Conservation (phyloP, 2,797 vertebrate species). For the Lerista edwardsae region DNA sequence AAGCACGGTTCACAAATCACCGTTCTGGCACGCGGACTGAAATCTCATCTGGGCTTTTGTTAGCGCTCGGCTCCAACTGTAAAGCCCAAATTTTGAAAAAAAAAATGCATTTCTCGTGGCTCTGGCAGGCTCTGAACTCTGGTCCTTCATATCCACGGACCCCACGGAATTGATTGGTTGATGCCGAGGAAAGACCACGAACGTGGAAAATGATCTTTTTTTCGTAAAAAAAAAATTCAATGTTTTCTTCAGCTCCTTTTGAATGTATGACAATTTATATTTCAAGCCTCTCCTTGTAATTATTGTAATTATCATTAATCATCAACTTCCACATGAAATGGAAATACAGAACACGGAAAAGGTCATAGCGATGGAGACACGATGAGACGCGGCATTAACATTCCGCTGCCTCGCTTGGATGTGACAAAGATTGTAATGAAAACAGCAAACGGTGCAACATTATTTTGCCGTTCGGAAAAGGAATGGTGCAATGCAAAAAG, state of each 20-base stretch:
- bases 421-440: slow-evolving; percentile 73
- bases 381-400: slow-evolving; percentile 66
- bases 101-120: neutral
- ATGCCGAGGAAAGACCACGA: slow-evolving; percentile 50
- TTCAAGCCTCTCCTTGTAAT: slow-evolving; percentile 68
- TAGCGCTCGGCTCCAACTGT: slow-evolving; percentile 15
- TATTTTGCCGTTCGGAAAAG: slow-evolving; percentile 65
- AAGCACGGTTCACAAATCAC: slow-evolving; percentile 69
- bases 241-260: slow-evolving; percentile 69
- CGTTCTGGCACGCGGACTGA: slow-evolving; percentile 57
- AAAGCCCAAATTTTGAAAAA: slow-evolving; percentile 1
- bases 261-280: slow-evolving; percentile 72
- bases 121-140: neutral
- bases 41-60: slow-evolving; percentile 45
- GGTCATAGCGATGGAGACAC: slow-evolving; percentile 72
- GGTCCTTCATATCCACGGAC: neutral
- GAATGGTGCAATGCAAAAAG: slow-evolving; percentile 58
- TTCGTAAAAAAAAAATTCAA: slow-evolving; percentile 53
- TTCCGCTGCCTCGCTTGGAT: slow-evolving; percentile 64
- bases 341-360: slow-evolving; percentile 71
- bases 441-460: slow-evolving; percentile 71
- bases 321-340: slow-evolving; percentile 73
- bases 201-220: slow-evolving; percentile 49
- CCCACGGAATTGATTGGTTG: slow-evolving; percentile 48
- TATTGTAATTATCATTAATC: slow-evolving; percentile 77